A percentile compares a stretch with the other conserved stretches of the same genome.
Evolutionary conservation across 2,797 vertebrate genomes (phyloP).

Genomic region (Austrolebias charrua): DNA sequence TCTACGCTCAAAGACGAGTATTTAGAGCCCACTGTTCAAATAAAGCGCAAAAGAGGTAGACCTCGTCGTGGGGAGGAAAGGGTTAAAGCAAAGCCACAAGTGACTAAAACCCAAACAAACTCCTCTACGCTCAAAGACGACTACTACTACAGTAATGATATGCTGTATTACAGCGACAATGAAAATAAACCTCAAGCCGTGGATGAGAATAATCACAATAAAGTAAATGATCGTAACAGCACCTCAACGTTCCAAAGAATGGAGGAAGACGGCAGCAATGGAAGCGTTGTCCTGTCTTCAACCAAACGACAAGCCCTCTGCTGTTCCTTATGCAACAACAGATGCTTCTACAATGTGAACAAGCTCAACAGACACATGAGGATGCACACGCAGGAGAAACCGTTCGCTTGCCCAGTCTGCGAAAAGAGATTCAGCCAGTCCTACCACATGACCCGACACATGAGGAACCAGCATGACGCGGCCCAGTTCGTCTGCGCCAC

Average conservation of each 20-base stretch:
- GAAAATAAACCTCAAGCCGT: background rate
- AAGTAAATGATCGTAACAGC: background rate
- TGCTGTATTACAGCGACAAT: slow-evolving; percentile 8
- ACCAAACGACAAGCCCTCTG: slow-evolving; percentile 26
- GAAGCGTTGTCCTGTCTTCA: slow-evolving; percentile 12
- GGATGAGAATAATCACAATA: background rate
- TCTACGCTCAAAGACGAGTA: too few relatives aligned
- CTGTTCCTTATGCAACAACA: slow-evolving; percentile 51
- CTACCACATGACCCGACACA: slow-evolving; percentile 71
- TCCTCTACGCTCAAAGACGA: too few relatives aligned
- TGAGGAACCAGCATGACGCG: slow-evolving; percentile 57
- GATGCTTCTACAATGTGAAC: slow-evolving; percentile 48
- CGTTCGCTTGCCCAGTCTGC: slow-evolving; percentile 62
- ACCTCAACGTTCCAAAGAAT: background rate
- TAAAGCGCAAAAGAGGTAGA: too few relatives aligned
- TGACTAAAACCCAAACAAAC: too few relatives aligned
- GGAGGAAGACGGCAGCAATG: slow-evolving; percentile 26
- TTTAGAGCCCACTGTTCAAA: too few relatives aligned
- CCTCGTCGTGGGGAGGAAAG: too few relatives aligned
- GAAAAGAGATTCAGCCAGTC: slow-evolving; percentile 57
- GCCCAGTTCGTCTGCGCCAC: slow-evolving; percentile 54
- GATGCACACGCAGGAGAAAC: slow-evolving; percentile 70
- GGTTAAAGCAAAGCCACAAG: too few relatives aligned
- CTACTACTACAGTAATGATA: slow-evolving; percentile 32
- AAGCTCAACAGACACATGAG: slow-evolving; percentile 71